phyloP scores from a whole-genome alignment of 2,888 invertebrate species.

The Disparrhopalites patrizii region DNA sequence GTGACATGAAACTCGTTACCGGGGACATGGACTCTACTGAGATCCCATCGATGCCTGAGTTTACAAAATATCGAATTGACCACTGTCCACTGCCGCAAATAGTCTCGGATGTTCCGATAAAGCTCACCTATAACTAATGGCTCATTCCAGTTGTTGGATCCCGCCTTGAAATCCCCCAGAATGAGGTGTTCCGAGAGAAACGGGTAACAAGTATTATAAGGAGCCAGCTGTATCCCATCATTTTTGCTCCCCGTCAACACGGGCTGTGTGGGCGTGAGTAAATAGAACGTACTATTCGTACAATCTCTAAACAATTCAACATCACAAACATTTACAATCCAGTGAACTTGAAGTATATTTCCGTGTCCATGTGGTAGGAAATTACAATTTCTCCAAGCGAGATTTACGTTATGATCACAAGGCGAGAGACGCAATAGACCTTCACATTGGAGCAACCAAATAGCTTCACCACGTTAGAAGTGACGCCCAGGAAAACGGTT shows the following conservation, averaged over 20 bases:
- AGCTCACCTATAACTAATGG: conserved; percentile 29
- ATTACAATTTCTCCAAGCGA: neutral
- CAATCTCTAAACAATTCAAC: conserved; percentile 17
- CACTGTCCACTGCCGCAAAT: neutral
- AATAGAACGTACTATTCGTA: conserved; percentile 23
- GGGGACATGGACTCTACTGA: neutral
- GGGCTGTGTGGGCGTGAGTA: conserved; percentile 32
- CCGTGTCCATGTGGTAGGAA: neutral
- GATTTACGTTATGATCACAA: conserved; percentile 30
- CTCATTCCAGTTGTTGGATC: conserved; percentile 30
- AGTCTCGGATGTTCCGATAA: neutral
- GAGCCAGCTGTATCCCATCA: conserved; percentile 27
- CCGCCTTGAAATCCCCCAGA: conserved; percentile 13
- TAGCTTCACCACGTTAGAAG: conserved; percentile 28
- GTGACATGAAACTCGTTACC: conserved; percentile 7
- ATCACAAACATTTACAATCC: no score
- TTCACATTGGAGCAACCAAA: conserved; percentile 29
- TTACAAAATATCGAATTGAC: neutral
- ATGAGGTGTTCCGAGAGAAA: conserved; percentile 21
- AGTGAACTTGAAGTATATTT: neutral
- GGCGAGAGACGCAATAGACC: conserved; percentile 25
- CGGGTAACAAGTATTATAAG: conserved; percentile 37
- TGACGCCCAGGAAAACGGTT: conserved; percentile 32
- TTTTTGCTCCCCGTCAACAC: conserved; percentile 37
- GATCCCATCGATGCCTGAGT: conserved; percentile 7